Evolutionary conservation across 2,888 invertebrate genomes (phyloP), one percentile per base, ranked within the genome.

Genomic region (Amphipyra tragopoginis): DNA sequence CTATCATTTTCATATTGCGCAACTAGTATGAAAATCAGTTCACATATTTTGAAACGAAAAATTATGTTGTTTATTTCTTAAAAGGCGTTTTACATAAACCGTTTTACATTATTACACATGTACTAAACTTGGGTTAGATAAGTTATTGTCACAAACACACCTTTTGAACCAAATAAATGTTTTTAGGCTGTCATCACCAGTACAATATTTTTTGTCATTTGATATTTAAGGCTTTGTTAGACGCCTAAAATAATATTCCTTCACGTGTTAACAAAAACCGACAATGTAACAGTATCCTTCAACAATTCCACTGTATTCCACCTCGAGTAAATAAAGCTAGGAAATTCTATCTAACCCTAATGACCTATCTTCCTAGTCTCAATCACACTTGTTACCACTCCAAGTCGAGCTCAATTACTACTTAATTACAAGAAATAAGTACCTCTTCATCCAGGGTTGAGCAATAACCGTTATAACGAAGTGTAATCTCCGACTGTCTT

Each of bases 371-470:
- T 9, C 14, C 53, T 26, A 54, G 52, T 45, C 63, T 52, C 52
- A 63, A 57, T 70, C 50, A 47, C 56, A 66, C 56, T 74, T 58
- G 59, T 65, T 48, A 62, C 52, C 26, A 52, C 62, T 65, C 38
- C 5, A 64, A 77, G 33, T 51, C 42, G 29, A 53, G 47, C 49
- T 54, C 75, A 62, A 68, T 71, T 64, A 78, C 78, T 75, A 75
- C 71, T 62, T 80, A 74, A 80, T 78, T 80, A 75, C 63, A 44
- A 48, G 61, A 67, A 70, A 65, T 70, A 77, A 74, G 47, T 54
- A 54, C 47, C 55, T 73, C 61, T 71, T 75, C 71, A 66, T 65
- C 47, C 63, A 62, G 71, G 75, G 78, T 63, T 65, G 49, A 60
- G 49, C 49, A 11, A 74, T 80, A 80, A 77, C 65, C 59, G 57